These are phyloP conservation scores for Ceratina australensis DNA, from an alignment of 1,140 invertebrate genomes.

Conservation along the genomic window DNA sequence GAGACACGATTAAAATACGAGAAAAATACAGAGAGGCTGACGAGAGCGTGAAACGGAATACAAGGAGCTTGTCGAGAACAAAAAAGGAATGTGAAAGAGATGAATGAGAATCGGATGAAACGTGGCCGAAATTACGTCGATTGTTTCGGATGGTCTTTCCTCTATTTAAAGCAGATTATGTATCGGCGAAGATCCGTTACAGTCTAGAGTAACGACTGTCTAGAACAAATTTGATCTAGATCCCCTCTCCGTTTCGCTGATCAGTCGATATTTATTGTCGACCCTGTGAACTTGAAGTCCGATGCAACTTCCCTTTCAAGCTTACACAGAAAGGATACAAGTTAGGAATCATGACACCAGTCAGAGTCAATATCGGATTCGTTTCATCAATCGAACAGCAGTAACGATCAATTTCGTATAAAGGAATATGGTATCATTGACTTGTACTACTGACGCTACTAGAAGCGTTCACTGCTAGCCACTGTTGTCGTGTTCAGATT, in stretches of 20 bases:
- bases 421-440: constrained; percentile 1
- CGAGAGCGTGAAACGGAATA: not conserved
- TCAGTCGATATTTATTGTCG: not conserved
- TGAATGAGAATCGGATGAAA: constrained; percentile 14
- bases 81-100: not conserved
- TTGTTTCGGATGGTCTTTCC: no score
- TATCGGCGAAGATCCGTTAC: no score
- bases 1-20: constrained; percentile 57
- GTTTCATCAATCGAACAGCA: no score
- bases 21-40: not conserved
- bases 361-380: not conserved
- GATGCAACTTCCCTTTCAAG: no score
- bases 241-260: not conserved
- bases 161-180: no score
- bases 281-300: not conserved
- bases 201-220: not conserved
- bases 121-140: not conserved
- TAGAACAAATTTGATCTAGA: not conserved
- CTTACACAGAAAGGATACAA: no score
- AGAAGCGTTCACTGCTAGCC: constrained; percentile 6
- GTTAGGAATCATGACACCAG: no score
- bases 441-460: constrained; percentile 18
- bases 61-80: not conserved
- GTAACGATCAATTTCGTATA: not conserved
- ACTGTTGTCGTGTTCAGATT: not conserved